Percentiles rank a stretch among this genome's conserved stretches.
Conservation (phyloP, 2,797 vertebrate genomes). For the Falco peregrinus region DNA sequence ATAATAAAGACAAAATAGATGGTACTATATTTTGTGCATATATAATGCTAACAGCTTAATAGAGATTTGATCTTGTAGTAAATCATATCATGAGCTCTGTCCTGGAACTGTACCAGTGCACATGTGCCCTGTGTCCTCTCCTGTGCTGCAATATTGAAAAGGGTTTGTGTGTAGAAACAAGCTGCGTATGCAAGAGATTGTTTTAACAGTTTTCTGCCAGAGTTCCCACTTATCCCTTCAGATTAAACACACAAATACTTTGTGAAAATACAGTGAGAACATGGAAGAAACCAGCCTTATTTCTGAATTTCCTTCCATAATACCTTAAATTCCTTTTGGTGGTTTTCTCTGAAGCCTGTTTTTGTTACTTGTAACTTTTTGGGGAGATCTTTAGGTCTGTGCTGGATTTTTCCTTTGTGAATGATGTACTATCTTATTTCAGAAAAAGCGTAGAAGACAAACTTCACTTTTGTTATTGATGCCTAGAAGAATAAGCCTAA, state of each 20-base stretch:
- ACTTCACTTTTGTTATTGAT: neutral
- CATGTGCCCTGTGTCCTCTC: neutral
- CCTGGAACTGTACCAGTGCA: neutral
- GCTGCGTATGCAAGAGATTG: neutral
- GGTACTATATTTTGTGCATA: neutral
- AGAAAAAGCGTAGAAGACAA: neutral
- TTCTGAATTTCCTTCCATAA: neutral
- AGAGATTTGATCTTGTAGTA: neutral
- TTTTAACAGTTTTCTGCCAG: neutral
- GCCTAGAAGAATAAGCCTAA: neutral
- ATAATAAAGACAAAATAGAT: neutral
- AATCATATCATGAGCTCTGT: neutral
- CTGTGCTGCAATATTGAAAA: neutral
- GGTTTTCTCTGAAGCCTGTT: neutral
- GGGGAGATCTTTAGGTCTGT: neutral
- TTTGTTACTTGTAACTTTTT: neutral
- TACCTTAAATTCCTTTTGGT: neutral
- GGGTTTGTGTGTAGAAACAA: neutral
- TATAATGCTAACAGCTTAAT: neutral
- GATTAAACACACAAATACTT: neutral
- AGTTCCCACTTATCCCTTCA: neutral
- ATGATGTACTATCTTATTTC: neutral
- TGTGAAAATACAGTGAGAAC: neutral
- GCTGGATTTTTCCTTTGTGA: neutral
- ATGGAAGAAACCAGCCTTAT: neutral